Evolutionary conservation across 2,113 vertebrate species (phyloP), one percentile per base, ranked within the genome.

Genomic region (Dicerorhinus sumatrensis): DNA sequence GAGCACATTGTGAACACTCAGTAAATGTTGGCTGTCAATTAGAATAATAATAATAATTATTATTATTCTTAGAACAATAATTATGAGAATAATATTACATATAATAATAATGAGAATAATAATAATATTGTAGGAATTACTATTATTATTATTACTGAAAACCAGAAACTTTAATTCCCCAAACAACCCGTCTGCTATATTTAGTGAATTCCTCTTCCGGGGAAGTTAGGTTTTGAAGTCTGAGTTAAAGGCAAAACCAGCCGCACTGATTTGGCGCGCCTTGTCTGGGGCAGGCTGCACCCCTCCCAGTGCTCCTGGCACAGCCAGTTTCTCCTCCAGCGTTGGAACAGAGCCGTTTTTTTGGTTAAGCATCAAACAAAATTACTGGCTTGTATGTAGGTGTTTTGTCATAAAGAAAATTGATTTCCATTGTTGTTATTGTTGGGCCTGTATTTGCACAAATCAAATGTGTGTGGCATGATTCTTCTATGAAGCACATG

Each of bases 241-340:
- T 33, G 67, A 42, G 79, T 62, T n/a, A 14, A 60, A 70, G 51
- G 27, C 36, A n/a, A 33, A 62, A 10, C 0, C 39, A 33, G 9
- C 65, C 0, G 6, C 2, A 3, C 12, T 18, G 9, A 29, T 9
- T 5, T 14, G 54, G n/a, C 23, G 17, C 16, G 5, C 14, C 0
- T 27, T 33, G 25, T 58, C 8, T 6, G 29, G 58, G 58, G 36
- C 36, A 25, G 10, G 36, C 76, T 2, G n/a, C 2, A 8, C 2
- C 46, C 27, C 56, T 73, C 3, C 65, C 46, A 6, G 21, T 0
- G 46, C 18, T 6, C 9, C n/a, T 13, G 18, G 29, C 48, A 18
- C 48, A 60, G 69, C 79, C 60, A 8, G 3, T 13, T 27, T 65
- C 83, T n/a, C 42, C n/a, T 8, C 56, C 33, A 33, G 33, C 0